phyloP scores from a whole-genome alignment of 2,888 invertebrate species.

The Acleris emargana region DNA sequence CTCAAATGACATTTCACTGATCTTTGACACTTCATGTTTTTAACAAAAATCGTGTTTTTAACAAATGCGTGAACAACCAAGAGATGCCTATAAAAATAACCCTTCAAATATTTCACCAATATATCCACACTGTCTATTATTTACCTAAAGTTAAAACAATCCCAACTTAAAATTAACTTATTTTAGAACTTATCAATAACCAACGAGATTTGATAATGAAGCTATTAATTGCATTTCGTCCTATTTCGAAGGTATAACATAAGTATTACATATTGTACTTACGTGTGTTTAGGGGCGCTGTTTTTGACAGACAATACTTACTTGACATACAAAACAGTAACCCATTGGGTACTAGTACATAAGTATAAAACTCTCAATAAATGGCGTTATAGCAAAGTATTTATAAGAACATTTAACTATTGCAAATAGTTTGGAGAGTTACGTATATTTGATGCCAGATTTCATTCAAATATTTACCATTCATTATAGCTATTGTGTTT shows the following conservation, averaged over 20 bases:
- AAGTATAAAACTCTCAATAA: no score
- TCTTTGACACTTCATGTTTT: neutral
- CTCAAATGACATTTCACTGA: neutral
- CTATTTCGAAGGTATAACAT: constrained; percentile 32
- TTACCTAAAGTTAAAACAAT: constrained; percentile 43
- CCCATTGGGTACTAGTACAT: neutral
- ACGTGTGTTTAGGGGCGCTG: constrained; percentile 51
- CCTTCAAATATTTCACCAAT: constrained; percentile 1
- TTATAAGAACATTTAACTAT: no score
- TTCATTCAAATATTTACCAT: no score
- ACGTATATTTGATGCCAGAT: no score
- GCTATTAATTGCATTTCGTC: constrained; percentile 66
- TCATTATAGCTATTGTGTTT: no score
- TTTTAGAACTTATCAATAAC: constrained; percentile 45
- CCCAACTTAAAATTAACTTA: constrained; percentile 45
- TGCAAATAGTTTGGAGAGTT: no score
- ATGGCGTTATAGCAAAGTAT: no score
- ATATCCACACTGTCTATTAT: constrained; percentile 13
- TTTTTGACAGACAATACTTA: constrained; percentile 12
- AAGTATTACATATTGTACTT: constrained; percentile 62
- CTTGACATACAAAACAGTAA: constrained; percentile 19
- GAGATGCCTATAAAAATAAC: neutral
- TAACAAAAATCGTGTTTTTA: neutral
- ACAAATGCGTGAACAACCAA: neutral
- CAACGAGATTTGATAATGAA: constrained; percentile 68